Evolutionary conservation across 2,888 invertebrate genomes (phyloP).

Genomic region (Serrognathus titanus): DNA sequence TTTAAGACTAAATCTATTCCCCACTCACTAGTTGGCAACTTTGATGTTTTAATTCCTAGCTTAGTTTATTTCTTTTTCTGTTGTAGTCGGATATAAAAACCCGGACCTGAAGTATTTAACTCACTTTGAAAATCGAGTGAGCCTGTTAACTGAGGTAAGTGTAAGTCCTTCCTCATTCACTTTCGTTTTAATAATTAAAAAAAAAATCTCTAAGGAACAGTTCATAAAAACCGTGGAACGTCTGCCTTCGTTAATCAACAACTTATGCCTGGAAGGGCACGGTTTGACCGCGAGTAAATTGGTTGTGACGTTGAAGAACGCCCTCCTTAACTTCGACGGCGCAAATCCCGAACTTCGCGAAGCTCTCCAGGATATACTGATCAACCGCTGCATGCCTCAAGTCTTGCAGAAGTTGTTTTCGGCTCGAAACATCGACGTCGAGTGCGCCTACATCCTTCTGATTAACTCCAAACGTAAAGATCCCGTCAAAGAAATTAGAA

Average conservation of each 20-base stretch:
- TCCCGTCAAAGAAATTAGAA: constrained; percentile 20
- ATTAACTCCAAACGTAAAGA: constrained; percentile 30
- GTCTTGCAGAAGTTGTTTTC: constrained; percentile 44
- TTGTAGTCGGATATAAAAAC: constrained; percentile 20
- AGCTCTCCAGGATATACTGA: constrained; percentile 22
- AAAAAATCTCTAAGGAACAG: constrained; percentile 20
- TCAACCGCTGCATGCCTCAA: constrained; percentile 29
- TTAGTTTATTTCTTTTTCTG: constrained; percentile 2
- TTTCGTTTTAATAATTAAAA: neutral
- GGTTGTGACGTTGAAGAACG: constrained; percentile 26
- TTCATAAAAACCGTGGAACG: constrained; percentile 30
- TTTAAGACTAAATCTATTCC: too few species aligned
- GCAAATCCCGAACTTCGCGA: constrained; percentile 10
- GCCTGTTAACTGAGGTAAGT: constrained; percentile 12
- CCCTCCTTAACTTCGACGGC: constrained; percentile 16
- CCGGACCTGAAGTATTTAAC: constrained; percentile 20
- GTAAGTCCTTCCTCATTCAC: too few species aligned
- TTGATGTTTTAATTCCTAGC: neutral
- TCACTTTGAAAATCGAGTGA: constrained; percentile 12
- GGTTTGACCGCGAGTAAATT: constrained; percentile 32
- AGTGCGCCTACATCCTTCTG: constrained; percentile 42
- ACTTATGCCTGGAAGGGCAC: constrained; percentile 35
- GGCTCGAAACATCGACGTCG: constrained; percentile 40
- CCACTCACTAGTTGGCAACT: neutral
- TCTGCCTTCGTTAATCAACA: constrained; percentile 29